Evolutionary conservation across 2,888 invertebrate species (phyloP).

Genomic region (Argyresthia albistria): DNA sequence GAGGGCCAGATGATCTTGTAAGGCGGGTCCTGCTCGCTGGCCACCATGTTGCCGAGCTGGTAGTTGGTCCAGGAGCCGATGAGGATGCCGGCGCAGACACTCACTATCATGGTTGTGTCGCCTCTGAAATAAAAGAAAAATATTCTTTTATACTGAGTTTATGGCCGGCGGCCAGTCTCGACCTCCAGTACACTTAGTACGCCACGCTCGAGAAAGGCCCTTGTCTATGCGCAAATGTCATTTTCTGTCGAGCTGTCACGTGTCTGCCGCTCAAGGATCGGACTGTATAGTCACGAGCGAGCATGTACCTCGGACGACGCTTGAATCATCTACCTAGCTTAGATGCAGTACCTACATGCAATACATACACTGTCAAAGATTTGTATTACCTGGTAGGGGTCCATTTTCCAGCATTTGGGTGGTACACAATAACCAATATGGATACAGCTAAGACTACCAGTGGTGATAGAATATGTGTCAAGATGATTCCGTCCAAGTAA

Average conservation of each 20-base stretch:
- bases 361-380: background rate
- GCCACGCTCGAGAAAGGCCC: too few species aligned
- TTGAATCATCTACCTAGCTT: too few species aligned
- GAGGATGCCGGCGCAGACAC: constrained; percentile 84
- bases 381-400: constrained; percentile 84
- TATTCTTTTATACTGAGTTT: too few species aligned
- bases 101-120: constrained; percentile 91
- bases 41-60: constrained; percentile 80
- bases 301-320: too few species aligned
- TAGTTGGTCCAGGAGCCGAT: constrained; percentile 89
- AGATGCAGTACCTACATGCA: too few species aligned
- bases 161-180: too few species aligned
- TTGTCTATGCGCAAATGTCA: too few species aligned
- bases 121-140: constrained; percentile 73
- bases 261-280: too few species aligned
- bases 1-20: constrained; percentile 87
- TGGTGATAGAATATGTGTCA: constrained; percentile 78
- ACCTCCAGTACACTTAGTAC: too few species aligned
- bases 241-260: too few species aligned
- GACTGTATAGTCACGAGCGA: too few species aligned
- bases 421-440: constrained; percentile 79
- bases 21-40: constrained; percentile 75
- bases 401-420: constrained; percentile 89
- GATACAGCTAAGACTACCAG: constrained; percentile 75
- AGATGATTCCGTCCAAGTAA: constrained; percentile 78